A percentile compares a stretch with the other conserved stretches of the same genome.
Evolutionary conservation across 2,797 vertebrate genomes (phyloP).

Genomic region (Scomberomorus guttatus): DNA sequence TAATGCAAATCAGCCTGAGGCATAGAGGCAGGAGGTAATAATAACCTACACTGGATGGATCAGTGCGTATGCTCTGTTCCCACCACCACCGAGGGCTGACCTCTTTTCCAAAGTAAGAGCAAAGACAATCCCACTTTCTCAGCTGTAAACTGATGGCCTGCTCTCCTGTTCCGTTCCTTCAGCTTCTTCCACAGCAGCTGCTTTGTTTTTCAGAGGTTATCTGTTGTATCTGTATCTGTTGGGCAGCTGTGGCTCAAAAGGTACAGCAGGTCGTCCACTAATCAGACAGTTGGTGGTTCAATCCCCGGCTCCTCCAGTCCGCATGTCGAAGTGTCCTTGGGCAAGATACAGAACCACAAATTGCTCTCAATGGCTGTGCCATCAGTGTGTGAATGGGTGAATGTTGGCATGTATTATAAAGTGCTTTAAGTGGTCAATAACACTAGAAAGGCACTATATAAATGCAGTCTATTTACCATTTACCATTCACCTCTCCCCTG

Average conservation of each 20-base stretch:
- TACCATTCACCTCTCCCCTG: constrained; percentile 4
- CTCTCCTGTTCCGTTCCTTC: background rate
- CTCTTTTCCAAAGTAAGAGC: constrained; percentile 44
- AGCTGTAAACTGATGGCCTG: constrained; percentile 1
- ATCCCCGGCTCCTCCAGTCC: too few species aligned
- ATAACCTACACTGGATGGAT: constrained; percentile 56
- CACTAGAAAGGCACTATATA: too few species aligned
- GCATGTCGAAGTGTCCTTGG: too few species aligned
- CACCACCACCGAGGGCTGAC: constrained; percentile 35
- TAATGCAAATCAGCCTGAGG: constrained; percentile 59
- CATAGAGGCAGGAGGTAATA: constrained; percentile 55
- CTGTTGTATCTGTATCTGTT: constrained; percentile 11
- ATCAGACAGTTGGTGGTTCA: too few species aligned
- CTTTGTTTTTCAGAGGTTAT: constrained; percentile 28
- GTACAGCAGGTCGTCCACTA: too few species aligned
- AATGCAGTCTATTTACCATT: too few species aligned
- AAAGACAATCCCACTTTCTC: constrained; percentile 41
- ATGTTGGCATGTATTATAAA: too few species aligned
- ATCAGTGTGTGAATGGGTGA: too few species aligned
- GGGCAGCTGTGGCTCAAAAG: too few species aligned
- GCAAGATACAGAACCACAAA: too few species aligned
- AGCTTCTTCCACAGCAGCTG: constrained; percentile 1
- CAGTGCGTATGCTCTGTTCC: constrained; percentile 30
- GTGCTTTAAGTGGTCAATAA: too few species aligned
- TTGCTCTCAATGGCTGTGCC: too few species aligned